These are phyloP conservation scores for Abrostola triplasia DNA, from an alignment of 2,888 invertebrate genomes.

Conservation along the genomic window DNA sequence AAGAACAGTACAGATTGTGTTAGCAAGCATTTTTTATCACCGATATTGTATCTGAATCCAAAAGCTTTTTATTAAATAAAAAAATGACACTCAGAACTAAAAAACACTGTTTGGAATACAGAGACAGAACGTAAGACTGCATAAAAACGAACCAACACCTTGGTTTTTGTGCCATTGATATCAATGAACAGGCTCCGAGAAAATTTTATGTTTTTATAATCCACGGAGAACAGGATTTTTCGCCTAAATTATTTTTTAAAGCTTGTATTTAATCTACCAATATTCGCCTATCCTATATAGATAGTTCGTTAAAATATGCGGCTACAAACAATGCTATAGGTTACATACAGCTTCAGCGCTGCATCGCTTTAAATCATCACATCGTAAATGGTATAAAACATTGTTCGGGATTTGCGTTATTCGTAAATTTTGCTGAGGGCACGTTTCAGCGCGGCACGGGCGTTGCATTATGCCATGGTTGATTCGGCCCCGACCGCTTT, in stretches of 20 bases:
- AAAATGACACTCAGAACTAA: not conserved
- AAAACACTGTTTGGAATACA: conserved; percentile 3
- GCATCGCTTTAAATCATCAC: conserved; percentile 51
- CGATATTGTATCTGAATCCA: too few relatives aligned
- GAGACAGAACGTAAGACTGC: conserved; percentile 6
- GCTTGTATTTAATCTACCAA: conserved; percentile 1
- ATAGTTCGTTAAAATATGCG: conserved; percentile 36
- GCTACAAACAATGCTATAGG: conserved; percentile 22
- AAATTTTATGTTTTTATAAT: not conserved
- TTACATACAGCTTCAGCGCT: conserved; percentile 25
- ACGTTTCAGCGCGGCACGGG: conserved; percentile 41
- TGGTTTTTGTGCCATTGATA: conserved; percentile 21
- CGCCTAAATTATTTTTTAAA: not conserved
- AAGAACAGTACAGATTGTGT: conserved; percentile 18
- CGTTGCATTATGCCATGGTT: conserved; percentile 35
- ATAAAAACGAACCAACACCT: conserved; percentile 23
- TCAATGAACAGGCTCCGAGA: conserved; percentile 35
- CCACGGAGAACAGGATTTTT: not conserved
- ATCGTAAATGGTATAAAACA: conserved; percentile 45
- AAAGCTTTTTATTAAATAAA: too few relatives aligned
- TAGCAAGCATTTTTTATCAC: not conserved
- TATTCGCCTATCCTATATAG: conserved; percentile 17
- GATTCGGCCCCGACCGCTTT: conserved; percentile 35
- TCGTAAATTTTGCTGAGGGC: conserved; percentile 44
- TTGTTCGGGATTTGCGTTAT: conserved; percentile 31